Conservation (phyloP, 1,140 invertebrate genomes). For the Chionoecetes opilio region DNA sequence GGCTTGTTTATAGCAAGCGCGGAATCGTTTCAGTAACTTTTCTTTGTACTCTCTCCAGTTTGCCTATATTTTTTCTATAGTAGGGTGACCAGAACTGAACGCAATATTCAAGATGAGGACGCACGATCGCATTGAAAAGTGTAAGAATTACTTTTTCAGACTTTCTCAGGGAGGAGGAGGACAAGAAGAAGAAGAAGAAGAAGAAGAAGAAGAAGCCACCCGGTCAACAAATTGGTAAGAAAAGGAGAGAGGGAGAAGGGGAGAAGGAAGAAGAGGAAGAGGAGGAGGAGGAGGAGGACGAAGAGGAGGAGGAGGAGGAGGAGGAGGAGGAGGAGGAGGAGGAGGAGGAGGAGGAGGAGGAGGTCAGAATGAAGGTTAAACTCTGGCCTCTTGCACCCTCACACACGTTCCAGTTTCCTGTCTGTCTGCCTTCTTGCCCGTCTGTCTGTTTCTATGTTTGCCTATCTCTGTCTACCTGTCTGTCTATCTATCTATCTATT, state of each 20-base stretch:
- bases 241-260: not conserved
- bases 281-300: not conserved
- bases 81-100: no score
- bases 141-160: no score
- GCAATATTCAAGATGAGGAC: no score
- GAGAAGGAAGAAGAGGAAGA: not conserved
- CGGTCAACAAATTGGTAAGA: no score
- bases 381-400: not conserved
- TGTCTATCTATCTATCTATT: not conserved
- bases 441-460: not conserved
- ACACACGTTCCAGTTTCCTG: not conserved
- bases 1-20: no score
- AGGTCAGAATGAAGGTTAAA: not conserved
- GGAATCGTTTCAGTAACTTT: no score
- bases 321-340: not conserved
- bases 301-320: not conserved
- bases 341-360: constrained; percentile 11
- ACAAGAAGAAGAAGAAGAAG: no score
- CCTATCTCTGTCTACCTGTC: not conserved
- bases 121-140: no score
- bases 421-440: not conserved
- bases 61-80: no score
- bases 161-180: no score
- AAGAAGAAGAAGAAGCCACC: no score
- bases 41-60: no score